These are phyloP conservation scores for Scolopax bukidnonensis DNA, from an alignment of 2,797 vertebrate species.

Conservation along the genomic window DNA sequence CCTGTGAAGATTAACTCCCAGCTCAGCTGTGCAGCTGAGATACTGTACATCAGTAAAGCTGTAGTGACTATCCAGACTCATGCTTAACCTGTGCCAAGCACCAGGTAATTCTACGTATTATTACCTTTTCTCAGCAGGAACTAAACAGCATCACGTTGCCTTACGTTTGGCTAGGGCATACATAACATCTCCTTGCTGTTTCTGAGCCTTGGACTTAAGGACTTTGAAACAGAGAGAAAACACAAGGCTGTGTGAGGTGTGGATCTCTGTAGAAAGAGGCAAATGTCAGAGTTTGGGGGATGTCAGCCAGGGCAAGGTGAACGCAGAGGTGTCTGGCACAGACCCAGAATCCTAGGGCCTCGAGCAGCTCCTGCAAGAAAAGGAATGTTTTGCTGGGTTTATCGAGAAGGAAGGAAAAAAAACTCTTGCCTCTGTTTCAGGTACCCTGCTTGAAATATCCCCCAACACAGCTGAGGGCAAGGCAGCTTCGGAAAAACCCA, in stretches of 20 bases:
- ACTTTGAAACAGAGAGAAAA: neutral
- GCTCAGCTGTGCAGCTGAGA: neutral
- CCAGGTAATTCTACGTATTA: neutral
- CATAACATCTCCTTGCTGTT: neutral
- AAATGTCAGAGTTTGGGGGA: neutral
- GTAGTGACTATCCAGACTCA: neutral
- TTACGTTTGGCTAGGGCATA: neutral
- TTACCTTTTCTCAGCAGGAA: neutral
- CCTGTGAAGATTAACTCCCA: neutral
- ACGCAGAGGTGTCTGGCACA: neutral
- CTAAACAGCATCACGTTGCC: accelerated
- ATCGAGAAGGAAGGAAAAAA: neutral
- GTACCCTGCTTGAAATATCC: slow-evolving; percentile 78
- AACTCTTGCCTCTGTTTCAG: slow-evolving; percentile 56
- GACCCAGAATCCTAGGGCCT: neutral
- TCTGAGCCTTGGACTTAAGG: neutral
- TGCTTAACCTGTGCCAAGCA: neutral
- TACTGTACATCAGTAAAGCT: slow-evolving; percentile 11
- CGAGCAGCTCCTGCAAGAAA: neutral
- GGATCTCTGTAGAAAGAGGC: neutral
- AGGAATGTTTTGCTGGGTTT: neutral
- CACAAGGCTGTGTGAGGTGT: neutral
- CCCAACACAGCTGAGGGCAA: slow-evolving; percentile 84
- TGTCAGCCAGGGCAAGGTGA: neutral
- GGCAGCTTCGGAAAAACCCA: slow-evolving; percentile 86